These are phyloP conservation scores for Eucidaris tribuloides DNA, from an alignment of 35 echinoderm and acorn worm species.

Conservation along the genomic window DNA sequence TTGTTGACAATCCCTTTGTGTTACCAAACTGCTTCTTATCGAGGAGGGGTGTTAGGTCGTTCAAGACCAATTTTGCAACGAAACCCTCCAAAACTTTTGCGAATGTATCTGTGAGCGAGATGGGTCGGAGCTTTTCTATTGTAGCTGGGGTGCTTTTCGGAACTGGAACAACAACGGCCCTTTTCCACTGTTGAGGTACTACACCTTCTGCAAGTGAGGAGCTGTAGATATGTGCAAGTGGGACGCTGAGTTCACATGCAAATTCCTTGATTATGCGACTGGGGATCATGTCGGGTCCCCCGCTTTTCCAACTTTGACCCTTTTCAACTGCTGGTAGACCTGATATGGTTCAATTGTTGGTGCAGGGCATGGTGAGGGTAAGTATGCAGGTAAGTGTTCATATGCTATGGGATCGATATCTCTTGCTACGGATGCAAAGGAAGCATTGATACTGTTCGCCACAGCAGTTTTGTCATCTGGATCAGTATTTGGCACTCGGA, in stretches of 20 bases:
- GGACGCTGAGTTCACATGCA: constrained; percentile 16
- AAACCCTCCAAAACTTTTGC: constrained; percentile 26
- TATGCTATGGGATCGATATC: too few species aligned
- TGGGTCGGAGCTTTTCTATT: not conserved
- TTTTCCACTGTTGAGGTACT: constrained; percentile 36
- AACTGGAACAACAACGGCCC: constrained; percentile 28
- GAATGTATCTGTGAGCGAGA: constrained; percentile 1
- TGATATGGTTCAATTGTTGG: constrained; percentile 8
- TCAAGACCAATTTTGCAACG: not conserved
- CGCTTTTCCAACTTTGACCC: not conserved
- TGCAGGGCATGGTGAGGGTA: too few species aligned
- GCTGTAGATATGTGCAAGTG: constrained; percentile 16
- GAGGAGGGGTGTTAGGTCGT: not conserved
- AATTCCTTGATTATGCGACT: constrained; percentile 6
- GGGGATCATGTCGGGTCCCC: not conserved
- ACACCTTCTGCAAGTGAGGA: not conserved
- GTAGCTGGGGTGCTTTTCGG: not conserved
- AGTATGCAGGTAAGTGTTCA: too few species aligned
- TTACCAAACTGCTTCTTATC: constrained; percentile 15
- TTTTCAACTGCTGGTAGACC: not conserved
- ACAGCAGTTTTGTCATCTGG: too few species aligned
- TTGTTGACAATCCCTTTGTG: not conserved
- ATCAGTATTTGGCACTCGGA: too few species aligned
- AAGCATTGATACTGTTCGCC: too few species aligned
- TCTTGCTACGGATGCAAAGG: too few species aligned